phyloP scores from a whole-genome alignment of 2,888 invertebrate species.

The Plebejus anna region DNA sequence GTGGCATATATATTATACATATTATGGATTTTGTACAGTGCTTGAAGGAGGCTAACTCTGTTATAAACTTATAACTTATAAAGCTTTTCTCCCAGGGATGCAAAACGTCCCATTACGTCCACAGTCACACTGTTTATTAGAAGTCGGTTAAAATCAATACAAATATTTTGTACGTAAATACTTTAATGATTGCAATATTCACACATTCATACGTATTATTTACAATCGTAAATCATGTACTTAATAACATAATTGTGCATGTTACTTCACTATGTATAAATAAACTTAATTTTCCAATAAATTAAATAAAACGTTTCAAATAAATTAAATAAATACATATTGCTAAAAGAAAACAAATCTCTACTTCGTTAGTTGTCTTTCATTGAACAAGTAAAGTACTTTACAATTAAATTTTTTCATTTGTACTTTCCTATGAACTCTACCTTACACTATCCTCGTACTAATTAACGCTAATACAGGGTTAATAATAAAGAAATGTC shows the following conservation, averaged over 20 bases:
- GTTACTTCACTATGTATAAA: constrained; percentile 48
- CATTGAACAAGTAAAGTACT: constrained; percentile 36
- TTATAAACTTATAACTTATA: too few relatives aligned
- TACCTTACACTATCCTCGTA: constrained; percentile 45
- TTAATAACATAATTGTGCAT: constrained; percentile 76
- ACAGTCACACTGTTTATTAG: too few relatives aligned
- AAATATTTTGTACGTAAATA: constrained; percentile 64
- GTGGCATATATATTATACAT: too few relatives aligned
- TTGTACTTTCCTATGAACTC: constrained; percentile 61
- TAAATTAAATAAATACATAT: constrained; percentile 47
- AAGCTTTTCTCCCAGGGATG: too few relatives aligned
- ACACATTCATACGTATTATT: constrained; percentile 73
- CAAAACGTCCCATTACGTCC: too few relatives aligned
- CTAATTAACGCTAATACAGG: constrained; percentile 35
- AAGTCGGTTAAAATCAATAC: background rate
- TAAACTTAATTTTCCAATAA: constrained; percentile 41
- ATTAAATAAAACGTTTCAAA: constrained; percentile 42
- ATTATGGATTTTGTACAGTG: too few relatives aligned
- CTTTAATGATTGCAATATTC: constrained; percentile 75
- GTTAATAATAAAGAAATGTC: constrained; percentile 33
- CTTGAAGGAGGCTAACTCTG: too few relatives aligned
- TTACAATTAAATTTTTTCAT: constrained; percentile 41
- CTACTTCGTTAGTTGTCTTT: constrained; percentile 47
- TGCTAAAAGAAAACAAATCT: constrained; percentile 44
- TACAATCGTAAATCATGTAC: constrained; percentile 69